Conservation (phyloP, 2,888 invertebrate genomes). For the Anodontia alba region DNA sequence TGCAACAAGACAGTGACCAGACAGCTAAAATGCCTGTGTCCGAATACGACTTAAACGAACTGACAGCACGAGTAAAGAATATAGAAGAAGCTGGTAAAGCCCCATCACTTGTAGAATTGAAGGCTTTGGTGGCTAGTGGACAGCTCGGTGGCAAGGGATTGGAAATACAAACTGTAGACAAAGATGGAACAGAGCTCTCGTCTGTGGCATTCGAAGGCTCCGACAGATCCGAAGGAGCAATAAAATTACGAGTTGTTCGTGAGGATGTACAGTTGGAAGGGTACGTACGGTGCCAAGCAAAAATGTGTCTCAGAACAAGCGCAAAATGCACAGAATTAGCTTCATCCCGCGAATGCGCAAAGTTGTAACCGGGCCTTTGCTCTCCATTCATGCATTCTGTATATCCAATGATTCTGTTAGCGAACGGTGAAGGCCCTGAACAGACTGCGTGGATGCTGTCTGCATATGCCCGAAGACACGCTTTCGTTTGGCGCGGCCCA, state of each 20-base stretch:
- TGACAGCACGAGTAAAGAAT: background rate
- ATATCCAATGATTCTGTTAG: no score
- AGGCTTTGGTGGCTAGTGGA: background rate
- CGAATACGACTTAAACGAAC: background rate
- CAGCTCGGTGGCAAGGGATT: background rate
- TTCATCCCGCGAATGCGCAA: no score
- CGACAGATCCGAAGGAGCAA: background rate
- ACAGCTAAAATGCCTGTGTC: background rate
- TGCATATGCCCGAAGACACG: no score
- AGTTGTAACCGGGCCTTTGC: no score
- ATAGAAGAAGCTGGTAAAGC: background rate
- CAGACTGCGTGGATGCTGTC: no score
- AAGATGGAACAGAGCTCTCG: background rate
- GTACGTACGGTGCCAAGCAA: no score
- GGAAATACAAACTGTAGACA: background rate
- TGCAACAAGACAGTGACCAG: background rate
- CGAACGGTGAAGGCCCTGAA: no score
- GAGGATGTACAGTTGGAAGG: background rate
- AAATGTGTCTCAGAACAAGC: no score
- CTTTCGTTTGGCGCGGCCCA: no score
- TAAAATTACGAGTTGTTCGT: background rate
- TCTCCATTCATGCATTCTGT: no score
- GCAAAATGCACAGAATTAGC: no score
- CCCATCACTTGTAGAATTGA: background rate
- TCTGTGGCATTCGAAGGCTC: background rate